phyloP scores from a whole-genome alignment of 2,797 vertebrate species.

The Chelon labrosus region DNA sequence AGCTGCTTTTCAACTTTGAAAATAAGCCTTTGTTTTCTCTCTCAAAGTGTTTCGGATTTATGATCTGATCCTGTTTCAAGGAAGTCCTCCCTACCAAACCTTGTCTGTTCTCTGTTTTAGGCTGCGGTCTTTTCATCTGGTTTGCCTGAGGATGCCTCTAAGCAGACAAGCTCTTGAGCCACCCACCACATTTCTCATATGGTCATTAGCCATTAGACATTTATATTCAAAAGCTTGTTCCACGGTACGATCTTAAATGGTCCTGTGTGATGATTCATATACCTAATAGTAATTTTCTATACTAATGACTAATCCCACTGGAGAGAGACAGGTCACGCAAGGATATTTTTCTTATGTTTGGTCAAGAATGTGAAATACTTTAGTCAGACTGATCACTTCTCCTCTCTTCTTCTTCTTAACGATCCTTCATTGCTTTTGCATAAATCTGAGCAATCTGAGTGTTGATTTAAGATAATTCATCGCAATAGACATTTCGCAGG shows the following conservation, averaged over 20 bases:
- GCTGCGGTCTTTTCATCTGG: constrained; percentile 28
- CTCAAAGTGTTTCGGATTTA: constrained; percentile 12
- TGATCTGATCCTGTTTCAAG: constrained; percentile 31
- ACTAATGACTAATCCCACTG: too few relatives aligned
- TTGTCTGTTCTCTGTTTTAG: constrained; percentile 14
- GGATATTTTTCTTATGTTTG: too few relatives aligned
- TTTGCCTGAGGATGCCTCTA: constrained; percentile 21
- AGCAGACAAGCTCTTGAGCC: constrained; percentile 20
- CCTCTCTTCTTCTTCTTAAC: too few relatives aligned
- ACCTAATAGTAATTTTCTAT: too few relatives aligned
- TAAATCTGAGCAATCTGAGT: too few relatives aligned
- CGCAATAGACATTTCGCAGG: too few relatives aligned
- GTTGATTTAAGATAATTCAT: too few relatives aligned
- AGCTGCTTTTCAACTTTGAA: constrained; percentile 14
- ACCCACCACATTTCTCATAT: constrained; percentile 16
- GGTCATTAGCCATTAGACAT: constrained; percentile 15
- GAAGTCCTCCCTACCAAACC: constrained; percentile 27
- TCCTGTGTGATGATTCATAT: not conserved
- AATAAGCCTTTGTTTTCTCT: constrained; percentile 2
- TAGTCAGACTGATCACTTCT: too few relatives aligned
- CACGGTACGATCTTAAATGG: not conserved
- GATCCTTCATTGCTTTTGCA: too few relatives aligned
- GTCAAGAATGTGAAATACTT: too few relatives aligned
- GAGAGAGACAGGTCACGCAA: too few relatives aligned
- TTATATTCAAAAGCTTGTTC: constrained; percentile 6